Percentiles rank a stretch among this genome's conserved stretches.
phyloP scores from a whole-genome alignment of 2,113 vertebrate species.

The Oncorhynchus clarkii region DNA sequence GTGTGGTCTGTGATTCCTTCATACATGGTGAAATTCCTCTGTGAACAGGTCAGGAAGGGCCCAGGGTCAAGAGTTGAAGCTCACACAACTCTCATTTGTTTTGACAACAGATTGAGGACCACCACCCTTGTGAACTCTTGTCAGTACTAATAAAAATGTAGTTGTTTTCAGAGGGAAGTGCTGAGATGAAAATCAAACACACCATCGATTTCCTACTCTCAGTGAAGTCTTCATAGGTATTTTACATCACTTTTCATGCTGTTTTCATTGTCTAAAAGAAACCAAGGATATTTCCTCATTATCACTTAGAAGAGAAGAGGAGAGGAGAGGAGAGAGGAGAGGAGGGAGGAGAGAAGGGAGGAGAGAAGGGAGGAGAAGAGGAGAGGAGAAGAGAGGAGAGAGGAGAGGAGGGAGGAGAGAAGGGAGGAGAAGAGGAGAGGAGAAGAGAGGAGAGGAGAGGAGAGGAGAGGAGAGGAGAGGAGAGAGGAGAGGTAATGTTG shows the following conservation, averaged over 20 bases:
- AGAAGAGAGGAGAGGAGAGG: too few relatives aligned
- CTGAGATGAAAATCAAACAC: too few relatives aligned
- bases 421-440: too few relatives aligned
- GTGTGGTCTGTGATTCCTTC: neutral
- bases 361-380: accelerated
- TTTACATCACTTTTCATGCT: too few relatives aligned
- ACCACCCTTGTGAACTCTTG: neutral
- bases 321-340: neutral
- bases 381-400: too few relatives aligned
- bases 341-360: too few relatives aligned
- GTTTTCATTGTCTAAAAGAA: too few relatives aligned
- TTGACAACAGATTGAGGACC: neutral
- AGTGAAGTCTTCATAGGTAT: too few relatives aligned
- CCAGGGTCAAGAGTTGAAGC: neutral
- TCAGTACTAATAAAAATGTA: neutral
- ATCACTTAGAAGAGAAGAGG: neutral
- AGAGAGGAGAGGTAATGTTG: too few relatives aligned
- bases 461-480: too few relatives aligned
- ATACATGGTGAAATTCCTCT: neutral
- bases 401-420: too few relatives aligned
- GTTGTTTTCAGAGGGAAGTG: neutral
- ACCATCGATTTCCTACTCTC: too few relatives aligned
- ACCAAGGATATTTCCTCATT: neutral
- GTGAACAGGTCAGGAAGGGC: neutral
- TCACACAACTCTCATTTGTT: neutral